phyloP scores from a whole-genome alignment of 2,888 invertebrate genomes.

The Lepetodrilus schrolli region DNA sequence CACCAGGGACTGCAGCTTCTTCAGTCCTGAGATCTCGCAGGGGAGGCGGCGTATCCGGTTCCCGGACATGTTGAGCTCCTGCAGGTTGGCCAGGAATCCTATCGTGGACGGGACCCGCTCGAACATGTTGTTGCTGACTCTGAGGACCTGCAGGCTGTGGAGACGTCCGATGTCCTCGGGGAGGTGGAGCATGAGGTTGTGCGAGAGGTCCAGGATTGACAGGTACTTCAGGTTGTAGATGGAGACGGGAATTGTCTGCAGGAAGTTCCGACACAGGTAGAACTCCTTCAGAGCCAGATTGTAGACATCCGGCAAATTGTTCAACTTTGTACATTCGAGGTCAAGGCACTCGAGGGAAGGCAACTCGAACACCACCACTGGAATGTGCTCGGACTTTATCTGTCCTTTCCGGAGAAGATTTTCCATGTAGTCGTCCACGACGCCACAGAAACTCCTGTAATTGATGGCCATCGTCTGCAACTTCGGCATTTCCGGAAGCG shows the following conservation, averaged over 20 bases:
- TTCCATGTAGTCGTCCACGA: conserved; percentile 74
- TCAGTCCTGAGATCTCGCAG: conserved; percentile 63
- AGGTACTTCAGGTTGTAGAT: conserved; percentile 63
- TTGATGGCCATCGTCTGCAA: conserved; percentile 71
- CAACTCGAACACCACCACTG: conserved; percentile 73
- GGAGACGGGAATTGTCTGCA: conserved; percentile 64
- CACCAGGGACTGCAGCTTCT: conserved; percentile 58
- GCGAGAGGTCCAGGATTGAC: conserved; percentile 64
- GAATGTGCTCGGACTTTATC: conserved; percentile 74
- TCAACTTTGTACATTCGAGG: conserved; percentile 73
- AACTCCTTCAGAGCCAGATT: conserved; percentile 64
- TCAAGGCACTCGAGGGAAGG: conserved; percentile 70
- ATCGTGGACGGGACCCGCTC: conserved; percentile 65
- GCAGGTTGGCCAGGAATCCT: conserved; percentile 61
- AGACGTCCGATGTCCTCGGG: conserved; percentile 68
- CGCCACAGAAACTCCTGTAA: conserved; percentile 68
- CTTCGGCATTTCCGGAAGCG: conserved; percentile 71
- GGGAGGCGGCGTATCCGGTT: conserved; percentile 69
- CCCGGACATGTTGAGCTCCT: conserved; percentile 64
- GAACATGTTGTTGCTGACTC: conserved; percentile 63
- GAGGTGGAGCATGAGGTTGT: conserved; percentile 64
- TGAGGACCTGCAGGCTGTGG: conserved; percentile 58
- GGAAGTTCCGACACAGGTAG: conserved; percentile 69
- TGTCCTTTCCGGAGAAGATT: conserved; percentile 71
- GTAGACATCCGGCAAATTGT: conserved; percentile 70